Base-by-base conservation (phyloP, 2,888 invertebrate genomes). In the Argynnis bischoffii region DNA sequence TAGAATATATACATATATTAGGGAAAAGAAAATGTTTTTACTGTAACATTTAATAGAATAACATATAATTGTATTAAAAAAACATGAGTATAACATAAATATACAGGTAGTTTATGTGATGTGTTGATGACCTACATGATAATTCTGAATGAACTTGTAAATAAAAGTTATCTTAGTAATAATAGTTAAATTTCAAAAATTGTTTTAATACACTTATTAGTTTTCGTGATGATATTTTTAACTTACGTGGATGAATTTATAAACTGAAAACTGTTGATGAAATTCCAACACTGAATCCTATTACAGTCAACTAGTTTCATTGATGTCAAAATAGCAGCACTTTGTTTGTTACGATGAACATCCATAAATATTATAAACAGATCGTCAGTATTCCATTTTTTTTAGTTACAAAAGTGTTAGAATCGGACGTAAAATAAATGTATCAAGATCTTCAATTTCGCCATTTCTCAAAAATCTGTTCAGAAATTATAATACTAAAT, bases 401-500 rank as follows among this genome's bases (percentile, higher is more conserved):
- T 79, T 79, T 80, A 75, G 70, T 79, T 83, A 81, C 65, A 81
- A 81, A 84, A 81, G 75, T 77, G 75, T 75, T 76, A 79, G 72
- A 79, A 80, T 76, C 73, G 81, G 80, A 81, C 77, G 77, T 79
- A 80, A 80, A 85, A 81, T 83, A 85, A 78, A 84, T 85, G 81
- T 85, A 83, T 82, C 78, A 83, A 82, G 82, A 86, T 81, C 84
- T 57, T 87, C 87, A 85, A 87, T 86, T 86, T 90, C 90, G 91
- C 92, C 91, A 91, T 91, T 90, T 87, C 89, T 86, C 83, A 85
- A 84, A 83, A 85, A 77, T 78, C 73, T 56, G 78, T 79, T 79
- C 74, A 73, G 77, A 78, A 81, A 79, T 70, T 60, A 54, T n/a
- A 41, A 41, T 21, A 18, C 16, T n/a, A n/a, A 41, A 41, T 21